Percentiles rank a stretch among this genome's conserved stretches.
Evolutionary conservation across 2,888 invertebrate genomes (phyloP).

Genomic region (Altica lythri): DNA sequence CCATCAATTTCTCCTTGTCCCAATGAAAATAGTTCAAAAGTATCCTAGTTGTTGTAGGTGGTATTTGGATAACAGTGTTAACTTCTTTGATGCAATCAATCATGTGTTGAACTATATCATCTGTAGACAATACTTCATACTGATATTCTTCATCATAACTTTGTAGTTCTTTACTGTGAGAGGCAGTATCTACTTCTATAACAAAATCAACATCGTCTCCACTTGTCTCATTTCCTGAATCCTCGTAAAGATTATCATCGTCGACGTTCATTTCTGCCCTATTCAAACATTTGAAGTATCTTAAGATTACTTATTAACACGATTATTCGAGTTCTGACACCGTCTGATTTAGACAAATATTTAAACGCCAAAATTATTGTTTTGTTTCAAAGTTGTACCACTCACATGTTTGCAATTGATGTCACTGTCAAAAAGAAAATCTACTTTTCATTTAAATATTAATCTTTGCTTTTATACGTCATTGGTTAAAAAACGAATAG

Average conservation of each 20-base stretch:
- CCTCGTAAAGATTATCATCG: conserved; percentile 87
- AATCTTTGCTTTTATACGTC: too few species aligned
- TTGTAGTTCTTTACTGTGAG: conserved; percentile 73
- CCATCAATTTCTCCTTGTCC: conserved; percentile 99
- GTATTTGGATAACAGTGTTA: conserved; percentile 92
- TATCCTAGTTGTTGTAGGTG: conserved; percentile 88
- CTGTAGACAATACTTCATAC: conserved; percentile 92
- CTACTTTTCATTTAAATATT: too few species aligned
- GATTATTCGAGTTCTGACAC: conserved; percentile 35
- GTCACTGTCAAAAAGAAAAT: too few species aligned
- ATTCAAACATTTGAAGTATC: conserved; percentile 27
- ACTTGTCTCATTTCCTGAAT: conserved; percentile 91
- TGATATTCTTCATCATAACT: conserved; percentile 89
- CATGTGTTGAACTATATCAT: conserved; percentile 97
- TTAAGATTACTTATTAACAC: conserved; percentile 19
- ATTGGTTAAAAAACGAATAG: too few species aligned
- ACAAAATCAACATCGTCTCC: conserved; percentile 95
- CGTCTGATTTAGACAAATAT: conserved; percentile 40
- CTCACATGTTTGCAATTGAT: conserved; percentile 35
- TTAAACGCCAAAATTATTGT: conserved; percentile 37
- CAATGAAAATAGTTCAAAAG: conserved; percentile 97
- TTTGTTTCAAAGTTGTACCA: conserved; percentile 30
- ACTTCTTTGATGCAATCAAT: conserved; percentile 96
- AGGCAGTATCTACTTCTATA: conserved; percentile 81
- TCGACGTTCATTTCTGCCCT: conserved; percentile 80